Conservation (phyloP, 2,797 vertebrate species). For the Arvicola amphibius region DNA sequence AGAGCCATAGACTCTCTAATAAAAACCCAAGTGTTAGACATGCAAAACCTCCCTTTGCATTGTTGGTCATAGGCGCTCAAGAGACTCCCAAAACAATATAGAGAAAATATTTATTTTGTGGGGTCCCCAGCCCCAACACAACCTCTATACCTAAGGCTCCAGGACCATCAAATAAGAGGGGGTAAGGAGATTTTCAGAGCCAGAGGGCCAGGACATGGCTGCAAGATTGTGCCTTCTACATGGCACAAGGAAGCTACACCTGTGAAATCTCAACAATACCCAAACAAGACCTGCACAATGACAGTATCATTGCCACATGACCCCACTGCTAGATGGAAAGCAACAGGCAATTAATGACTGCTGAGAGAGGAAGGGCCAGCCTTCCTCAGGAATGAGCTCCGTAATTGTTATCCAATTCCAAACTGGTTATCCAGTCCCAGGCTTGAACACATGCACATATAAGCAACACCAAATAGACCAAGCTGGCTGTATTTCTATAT, state of each 20-base stretch:
- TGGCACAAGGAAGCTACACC: background rate
- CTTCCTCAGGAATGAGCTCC: background rate
- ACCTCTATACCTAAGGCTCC: background rate
- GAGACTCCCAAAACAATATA: background rate
- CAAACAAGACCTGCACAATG: background rate
- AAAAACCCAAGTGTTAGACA: background rate
- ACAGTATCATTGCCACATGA: background rate
- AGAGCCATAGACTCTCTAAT: background rate
- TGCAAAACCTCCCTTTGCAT: background rate
- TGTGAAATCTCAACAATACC: background rate
- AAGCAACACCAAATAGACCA: background rate
- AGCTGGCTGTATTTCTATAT: background rate
- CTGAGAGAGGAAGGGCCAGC: background rate
- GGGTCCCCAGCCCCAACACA: background rate
- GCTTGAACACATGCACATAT: background rate
- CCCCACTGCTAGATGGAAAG: background rate
- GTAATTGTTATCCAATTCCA: background rate
- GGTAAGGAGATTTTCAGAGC: background rate
- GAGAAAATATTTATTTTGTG: background rate
- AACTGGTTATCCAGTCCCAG: background rate
- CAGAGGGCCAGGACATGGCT: background rate
- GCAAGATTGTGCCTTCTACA: background rate
- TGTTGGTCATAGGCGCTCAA: background rate
- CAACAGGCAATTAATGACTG: background rate
- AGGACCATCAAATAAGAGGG: no score